Conservation (phyloP, 2,113 vertebrate species). For the Pedetes capensis region DNA sequence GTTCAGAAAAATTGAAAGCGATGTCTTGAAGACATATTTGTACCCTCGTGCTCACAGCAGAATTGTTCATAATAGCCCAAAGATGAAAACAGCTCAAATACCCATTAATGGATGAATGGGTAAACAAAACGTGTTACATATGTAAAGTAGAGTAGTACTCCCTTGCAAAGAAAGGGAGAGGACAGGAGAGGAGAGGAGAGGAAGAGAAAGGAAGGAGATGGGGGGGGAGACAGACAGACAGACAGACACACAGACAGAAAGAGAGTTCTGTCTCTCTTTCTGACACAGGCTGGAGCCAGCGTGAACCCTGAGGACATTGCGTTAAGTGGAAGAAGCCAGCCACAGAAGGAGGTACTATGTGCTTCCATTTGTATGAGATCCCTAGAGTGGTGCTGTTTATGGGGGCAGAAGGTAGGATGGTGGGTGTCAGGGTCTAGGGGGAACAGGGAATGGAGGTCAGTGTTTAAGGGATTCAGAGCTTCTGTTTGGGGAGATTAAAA, state of each 20-base stretch:
- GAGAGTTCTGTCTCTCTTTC: too few species aligned
- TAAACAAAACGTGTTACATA: not conserved
- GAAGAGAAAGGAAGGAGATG: not conserved
- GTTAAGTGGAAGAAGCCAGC: too few species aligned
- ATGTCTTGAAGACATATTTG: not conserved
- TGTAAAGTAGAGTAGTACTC: not conserved
- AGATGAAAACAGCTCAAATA: not conserved
- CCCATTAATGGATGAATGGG: not conserved
- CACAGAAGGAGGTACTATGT: too few species aligned
- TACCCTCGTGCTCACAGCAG: not conserved
- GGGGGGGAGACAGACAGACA: rapidly evolving
- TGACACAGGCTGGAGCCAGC: too few species aligned
- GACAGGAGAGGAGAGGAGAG: too few species aligned
- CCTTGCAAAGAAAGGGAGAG: not conserved
- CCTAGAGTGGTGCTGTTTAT: too few species aligned
- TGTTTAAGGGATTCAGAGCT: not conserved
- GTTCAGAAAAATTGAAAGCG: not conserved
- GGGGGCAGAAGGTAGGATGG: too few species aligned
- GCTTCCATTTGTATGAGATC: too few species aligned
- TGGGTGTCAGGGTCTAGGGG: too few species aligned
- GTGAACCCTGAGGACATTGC: too few species aligned
- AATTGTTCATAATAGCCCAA: rapidly evolving
- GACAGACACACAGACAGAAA: too few species aligned
- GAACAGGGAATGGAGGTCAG: too few species aligned
- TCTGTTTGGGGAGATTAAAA: not conserved